Evolutionary conservation across 1,140 invertebrate genomes (phyloP).

Genomic region (Pachyrhynchus sulphureomaculatus): DNA sequence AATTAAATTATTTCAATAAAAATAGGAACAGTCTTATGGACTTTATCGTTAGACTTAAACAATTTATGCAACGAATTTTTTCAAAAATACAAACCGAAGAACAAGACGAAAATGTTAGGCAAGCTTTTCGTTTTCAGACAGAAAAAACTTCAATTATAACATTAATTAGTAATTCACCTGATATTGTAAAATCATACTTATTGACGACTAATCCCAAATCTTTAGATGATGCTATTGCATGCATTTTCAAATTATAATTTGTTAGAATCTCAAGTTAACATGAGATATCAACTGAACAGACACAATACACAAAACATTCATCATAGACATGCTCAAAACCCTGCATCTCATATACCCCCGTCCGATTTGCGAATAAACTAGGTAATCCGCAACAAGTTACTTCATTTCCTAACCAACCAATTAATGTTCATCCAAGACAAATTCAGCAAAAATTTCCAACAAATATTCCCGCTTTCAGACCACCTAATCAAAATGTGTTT

Average conservation of each 20-base stretch:
- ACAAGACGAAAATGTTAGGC: neutral
- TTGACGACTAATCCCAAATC: neutral
- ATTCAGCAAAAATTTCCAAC: too few species aligned
- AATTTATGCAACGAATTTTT: slow-evolving; percentile 5
- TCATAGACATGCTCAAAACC: neutral
- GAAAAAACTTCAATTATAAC: slow-evolving; percentile 8
- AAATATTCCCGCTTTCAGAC: too few species aligned
- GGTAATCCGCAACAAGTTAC: too few species aligned
- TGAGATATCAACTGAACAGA: neutral
- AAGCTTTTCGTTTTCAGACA: neutral
- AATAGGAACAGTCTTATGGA: slow-evolving; percentile 2
- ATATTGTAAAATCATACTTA: neutral
- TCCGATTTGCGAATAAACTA: too few species aligned
- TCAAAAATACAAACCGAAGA: slow-evolving; percentile 2
- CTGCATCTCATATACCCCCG: too few species aligned
- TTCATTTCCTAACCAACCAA: too few species aligned
- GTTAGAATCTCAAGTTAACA: neutral
- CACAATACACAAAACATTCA: neutral
- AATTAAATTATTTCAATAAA: slow-evolving; percentile 10
- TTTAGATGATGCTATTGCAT: neutral
- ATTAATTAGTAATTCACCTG: neutral
- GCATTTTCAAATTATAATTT: too few species aligned
- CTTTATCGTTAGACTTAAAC: slow-evolving; percentile 7
- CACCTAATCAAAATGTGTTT: too few species aligned
- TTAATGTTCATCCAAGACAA: too few species aligned